A percentile compares a stretch with the other conserved stretches of the same genome.
These are phyloP conservation scores for Euthynnus affinis DNA, from an alignment of 2,797 vertebrate genomes.

Conservation along the genomic window DNA sequence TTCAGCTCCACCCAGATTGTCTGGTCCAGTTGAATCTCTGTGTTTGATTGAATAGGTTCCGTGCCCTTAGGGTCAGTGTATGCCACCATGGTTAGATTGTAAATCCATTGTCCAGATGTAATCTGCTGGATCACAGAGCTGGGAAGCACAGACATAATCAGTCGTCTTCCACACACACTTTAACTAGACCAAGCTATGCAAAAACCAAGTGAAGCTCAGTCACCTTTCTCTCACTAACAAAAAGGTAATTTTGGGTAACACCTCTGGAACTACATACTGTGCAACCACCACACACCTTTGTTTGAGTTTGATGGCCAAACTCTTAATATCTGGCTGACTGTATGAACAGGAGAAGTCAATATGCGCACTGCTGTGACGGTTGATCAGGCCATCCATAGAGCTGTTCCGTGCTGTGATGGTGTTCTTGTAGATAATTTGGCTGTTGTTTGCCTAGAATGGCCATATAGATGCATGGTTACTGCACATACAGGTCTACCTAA, in stretches of 20 bases:
- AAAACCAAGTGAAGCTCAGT: neutral
- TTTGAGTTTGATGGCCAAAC: constrained; percentile 38
- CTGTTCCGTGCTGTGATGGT: constrained; percentile 40
- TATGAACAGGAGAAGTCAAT: constrained; percentile 65
- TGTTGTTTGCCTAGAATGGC: constrained; percentile 47
- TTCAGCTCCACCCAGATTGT: constrained; percentile 60
- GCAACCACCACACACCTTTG: constrained; percentile 40
- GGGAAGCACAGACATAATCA: neutral
- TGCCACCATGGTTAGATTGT: constrained; percentile 57
- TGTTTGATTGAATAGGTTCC: neutral
- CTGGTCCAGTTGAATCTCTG: constrained; percentile 30
- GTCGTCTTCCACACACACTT: neutral
- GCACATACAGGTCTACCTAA: neutral
- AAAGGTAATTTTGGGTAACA: neutral
- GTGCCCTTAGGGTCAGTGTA: constrained; percentile 4
- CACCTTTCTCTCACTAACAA: neutral
- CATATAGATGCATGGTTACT: neutral
- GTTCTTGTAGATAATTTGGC: constrained; percentile 58
- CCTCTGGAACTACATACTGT: neutral
- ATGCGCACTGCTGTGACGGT: constrained; percentile 16
- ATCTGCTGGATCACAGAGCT: constrained; percentile 52
- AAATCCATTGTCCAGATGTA: constrained; percentile 50
- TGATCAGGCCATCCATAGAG: constrained; percentile 23
- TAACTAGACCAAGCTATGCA: neutral
- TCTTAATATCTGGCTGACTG: constrained; percentile 27